Percentiles rank a stretch among this genome's conserved stretches.
These are phyloP conservation scores for Ara ararauna DNA, from an alignment of 2,797 vertebrate genomes.

Conservation along the genomic window DNA sequence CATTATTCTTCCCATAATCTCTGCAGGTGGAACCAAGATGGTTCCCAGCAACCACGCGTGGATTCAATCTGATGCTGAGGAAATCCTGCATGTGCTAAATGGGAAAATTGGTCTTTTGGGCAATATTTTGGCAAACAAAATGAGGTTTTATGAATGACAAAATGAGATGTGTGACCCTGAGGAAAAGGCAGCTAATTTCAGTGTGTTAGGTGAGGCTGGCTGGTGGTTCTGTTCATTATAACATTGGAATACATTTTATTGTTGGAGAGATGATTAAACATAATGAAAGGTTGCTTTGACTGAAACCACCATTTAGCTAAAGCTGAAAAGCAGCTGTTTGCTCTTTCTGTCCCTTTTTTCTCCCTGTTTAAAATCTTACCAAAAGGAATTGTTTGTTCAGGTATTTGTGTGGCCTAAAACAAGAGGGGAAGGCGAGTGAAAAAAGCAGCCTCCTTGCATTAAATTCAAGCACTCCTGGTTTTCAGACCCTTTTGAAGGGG, in stretches of 20 bases:
- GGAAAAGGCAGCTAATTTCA: neutral
- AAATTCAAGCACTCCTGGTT: fast-evolving
- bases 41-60: neutral
- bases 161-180: neutral
- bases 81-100: neutral
- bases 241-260: neutral
- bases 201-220: neutral
- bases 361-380: neutral
- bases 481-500: neutral
- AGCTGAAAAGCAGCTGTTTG: neutral
- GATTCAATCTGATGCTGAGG: neutral
- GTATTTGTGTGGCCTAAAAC: neutral
- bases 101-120: neutral
- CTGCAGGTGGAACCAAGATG: neutral
- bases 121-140: neutral
- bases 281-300: neutral
- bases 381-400: neutral
- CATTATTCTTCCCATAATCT: neutral
- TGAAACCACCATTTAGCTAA: neutral
- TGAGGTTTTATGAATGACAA: neutral
- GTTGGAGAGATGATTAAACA: neutral
- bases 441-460: neutral
- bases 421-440: neutral
- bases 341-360: neutral
- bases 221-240: neutral